phyloP scores from a whole-genome alignment of 2,113 vertebrate genomes.

The Polyodon spathula region DNA sequence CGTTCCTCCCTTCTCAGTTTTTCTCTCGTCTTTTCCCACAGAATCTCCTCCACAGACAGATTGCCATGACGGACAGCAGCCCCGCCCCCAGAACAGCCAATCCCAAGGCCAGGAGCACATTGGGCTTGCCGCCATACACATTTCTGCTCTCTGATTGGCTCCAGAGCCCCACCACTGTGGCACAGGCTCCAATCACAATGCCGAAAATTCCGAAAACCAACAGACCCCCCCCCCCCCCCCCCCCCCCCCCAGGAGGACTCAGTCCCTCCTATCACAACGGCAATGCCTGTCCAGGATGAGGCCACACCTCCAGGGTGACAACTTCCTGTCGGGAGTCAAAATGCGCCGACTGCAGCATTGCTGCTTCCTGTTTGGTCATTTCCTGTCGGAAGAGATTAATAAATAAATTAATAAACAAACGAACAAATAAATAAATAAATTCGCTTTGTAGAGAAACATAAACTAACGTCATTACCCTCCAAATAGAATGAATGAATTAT shows the following conservation, averaged over 20 bases:
- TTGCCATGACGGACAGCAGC: not conserved
- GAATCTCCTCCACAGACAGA: no score
- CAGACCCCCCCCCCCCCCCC: slow-evolving; percentile 46
- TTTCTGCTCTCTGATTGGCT: slow-evolving; percentile 24
- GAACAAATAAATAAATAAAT: no score
- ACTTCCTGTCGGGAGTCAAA: slow-evolving; percentile 46
- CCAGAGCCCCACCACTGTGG: slow-evolving; percentile 50
- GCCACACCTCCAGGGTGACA: slow-evolving; percentile 46
- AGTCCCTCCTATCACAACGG: slow-evolving; percentile 51
- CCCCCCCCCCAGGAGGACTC: slow-evolving; percentile 54
- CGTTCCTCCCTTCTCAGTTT: no score
- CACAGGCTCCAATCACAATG: slow-evolving; percentile 49
- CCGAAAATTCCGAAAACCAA: slow-evolving; percentile 57
- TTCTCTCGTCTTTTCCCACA: no score
- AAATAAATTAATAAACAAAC: no score
- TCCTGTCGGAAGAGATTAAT: no score
- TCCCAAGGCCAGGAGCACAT: slow-evolving; percentile 46
- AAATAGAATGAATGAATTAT: no score
- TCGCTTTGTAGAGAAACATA: no score
- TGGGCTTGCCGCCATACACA: slow-evolving; percentile 12
- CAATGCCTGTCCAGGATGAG: slow-evolving; percentile 53
- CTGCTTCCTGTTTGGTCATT: no score
- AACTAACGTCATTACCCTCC: no score
- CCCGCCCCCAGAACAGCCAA: slow-evolving; percentile 45
- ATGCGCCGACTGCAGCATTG: no score